Base-by-base conservation (phyloP, 2,113 vertebrate species). In the Pterocles orientalis region DNA sequence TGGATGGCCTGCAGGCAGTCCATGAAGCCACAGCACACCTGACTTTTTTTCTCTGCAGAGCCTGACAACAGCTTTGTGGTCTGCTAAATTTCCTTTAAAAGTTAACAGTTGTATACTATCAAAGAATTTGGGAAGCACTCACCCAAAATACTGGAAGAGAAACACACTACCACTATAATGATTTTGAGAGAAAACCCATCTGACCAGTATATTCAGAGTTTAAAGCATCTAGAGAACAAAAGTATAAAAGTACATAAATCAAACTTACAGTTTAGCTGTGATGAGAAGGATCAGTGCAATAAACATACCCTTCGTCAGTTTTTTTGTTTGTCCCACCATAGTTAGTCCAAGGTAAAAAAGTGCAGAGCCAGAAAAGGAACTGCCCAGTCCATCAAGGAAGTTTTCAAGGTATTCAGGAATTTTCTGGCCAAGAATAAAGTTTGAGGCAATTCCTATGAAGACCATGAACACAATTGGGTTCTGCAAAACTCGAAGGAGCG, bases 401-500 rank as follows among this genome's bases (percentile, higher is more conserved):
- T 98, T 98, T 95, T 98, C 98, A 98, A 99, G 98, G 97, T 99
- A 99, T 10, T 97, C 76, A 0, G 99, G 99, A 79, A 99, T 98
- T 93, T 97, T 99, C 97, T 99, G 99, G 78, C 98, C 97, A 84
- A 99, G 98, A 95, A 98, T 96, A 97, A 99, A 99, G 96, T 99
- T 99, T 87, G 98, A 99, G 53, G 97, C 98, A 91, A 99, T 98
- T 92, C 99, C 99, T 88, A 99, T 95, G 91, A 99, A 97, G 88
- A 99, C 99, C 99, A 99, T 99, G 88, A 99, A 99, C 11, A 99
- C 99, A 50, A 99, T 99, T 20, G 99, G 99, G 95, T 99, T 99
- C 97, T 98, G 99, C 91, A 99, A 94, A 86, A 99, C 99, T 78
- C 98, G 99, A 41, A 99, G 97, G 61, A 99, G 77, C 72, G 99